Conservation (phyloP, 1,140 invertebrate species). For the Drosophila oshimai region DNA sequence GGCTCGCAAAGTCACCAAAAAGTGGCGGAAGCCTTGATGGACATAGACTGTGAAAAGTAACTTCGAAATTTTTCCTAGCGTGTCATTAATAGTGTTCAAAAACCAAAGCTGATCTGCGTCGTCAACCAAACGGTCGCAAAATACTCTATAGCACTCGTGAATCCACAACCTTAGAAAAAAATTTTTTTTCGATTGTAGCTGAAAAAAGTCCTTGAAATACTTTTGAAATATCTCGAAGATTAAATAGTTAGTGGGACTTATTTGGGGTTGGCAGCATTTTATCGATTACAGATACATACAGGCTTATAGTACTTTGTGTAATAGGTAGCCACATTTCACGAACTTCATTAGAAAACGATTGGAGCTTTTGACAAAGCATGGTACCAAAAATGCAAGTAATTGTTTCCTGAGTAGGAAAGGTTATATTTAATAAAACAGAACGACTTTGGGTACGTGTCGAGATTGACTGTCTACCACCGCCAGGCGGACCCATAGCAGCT, state of each 20-base stretch:
- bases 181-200: conserved; percentile 88
- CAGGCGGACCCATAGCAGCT: conserved; percentile 91
- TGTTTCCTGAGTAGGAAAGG: conserved; percentile 89
- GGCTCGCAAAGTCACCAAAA: conserved; percentile 91
- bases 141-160: conserved; percentile 91
- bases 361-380: conserved; percentile 91
- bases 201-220: conserved; percentile 89
- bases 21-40: conserved; percentile 88
- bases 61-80: conserved; percentile 90
- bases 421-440: conserved; percentile 92
- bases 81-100: conserved; percentile 87
- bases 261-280: conserved; percentile 92
- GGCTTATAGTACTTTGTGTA: conserved; percentile 86
- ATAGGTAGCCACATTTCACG: conserved; percentile 85
- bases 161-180: conserved; percentile 91
- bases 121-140: conserved; percentile 92
- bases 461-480: conserved; percentile 90
- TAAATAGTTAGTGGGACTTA: conserved; percentile 95
- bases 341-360: conserved; percentile 90
- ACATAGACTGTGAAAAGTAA: conserved; percentile 91
- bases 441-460: conserved; percentile 89
- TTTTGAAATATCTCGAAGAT: conserved; percentile 93
- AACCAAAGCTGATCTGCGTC: conserved; percentile 91
- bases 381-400: conserved; percentile 91
- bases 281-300: conserved; percentile 88